These are phyloP conservation scores for Cryptophagus acutangulus DNA, from an alignment of 2,888 invertebrate genomes.

Conservation along the genomic window DNA sequence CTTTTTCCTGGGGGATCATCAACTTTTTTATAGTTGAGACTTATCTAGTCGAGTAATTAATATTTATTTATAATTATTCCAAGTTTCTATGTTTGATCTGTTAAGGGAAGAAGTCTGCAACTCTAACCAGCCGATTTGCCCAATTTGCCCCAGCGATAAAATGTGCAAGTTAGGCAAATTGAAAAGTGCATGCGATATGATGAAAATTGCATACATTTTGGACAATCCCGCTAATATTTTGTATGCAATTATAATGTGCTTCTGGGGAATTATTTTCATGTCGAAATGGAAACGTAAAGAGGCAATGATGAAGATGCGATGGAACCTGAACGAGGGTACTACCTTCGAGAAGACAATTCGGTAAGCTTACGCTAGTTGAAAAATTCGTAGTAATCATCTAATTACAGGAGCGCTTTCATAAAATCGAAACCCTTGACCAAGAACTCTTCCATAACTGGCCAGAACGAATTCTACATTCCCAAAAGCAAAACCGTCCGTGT, in stretches of 20 bases:
- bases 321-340: not conserved
- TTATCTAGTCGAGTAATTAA: too few species aligned
- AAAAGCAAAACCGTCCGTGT: not conserved
- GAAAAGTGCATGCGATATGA: not conserved
- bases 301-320: not conserved
- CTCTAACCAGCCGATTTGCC: not conserved
- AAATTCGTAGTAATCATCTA: too few species aligned
- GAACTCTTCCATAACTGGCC: not conserved
- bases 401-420: too few species aligned
- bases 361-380: too few species aligned
- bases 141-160: not conserved
- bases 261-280: not conserved
- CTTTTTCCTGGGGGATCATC: too few species aligned
- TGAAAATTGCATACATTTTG: not conserved
- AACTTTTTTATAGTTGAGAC: too few species aligned
- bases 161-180: not conserved
- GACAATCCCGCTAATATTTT: not conserved
- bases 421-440: too few species aligned
- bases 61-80: too few species aligned
- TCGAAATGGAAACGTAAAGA: not conserved
- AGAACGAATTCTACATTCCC: not conserved
- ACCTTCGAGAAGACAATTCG: too few species aligned
- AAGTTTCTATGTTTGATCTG: too few species aligned
- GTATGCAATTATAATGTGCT: not conserved
- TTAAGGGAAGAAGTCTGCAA: slow-evolving; percentile 1